Percentiles rank a stretch among this genome's conserved stretches.
Evolutionary conservation across 2,888 invertebrate species (phyloP).

Genomic region (Orthosia cruda): DNA sequence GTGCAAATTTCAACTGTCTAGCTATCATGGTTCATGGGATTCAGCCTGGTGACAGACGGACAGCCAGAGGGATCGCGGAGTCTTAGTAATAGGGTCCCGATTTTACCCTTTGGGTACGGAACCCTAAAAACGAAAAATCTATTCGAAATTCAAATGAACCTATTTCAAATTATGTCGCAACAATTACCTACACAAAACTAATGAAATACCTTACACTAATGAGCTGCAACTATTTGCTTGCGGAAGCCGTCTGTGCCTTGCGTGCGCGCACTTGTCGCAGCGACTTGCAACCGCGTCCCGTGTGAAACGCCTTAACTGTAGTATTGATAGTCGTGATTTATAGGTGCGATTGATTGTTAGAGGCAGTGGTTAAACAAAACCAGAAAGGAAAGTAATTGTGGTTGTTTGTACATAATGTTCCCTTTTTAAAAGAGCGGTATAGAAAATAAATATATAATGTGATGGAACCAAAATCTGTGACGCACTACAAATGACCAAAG

Average conservation of each 20-base stretch:
- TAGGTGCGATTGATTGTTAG: constrained; percentile 35
- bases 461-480: too few relatives aligned
- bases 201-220: constrained; percentile 54
- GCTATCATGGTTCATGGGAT: too few relatives aligned
- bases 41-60: too few relatives aligned
- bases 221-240: constrained; percentile 63
- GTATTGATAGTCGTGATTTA: constrained; percentile 59
- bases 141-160: constrained; percentile 6
- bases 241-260: constrained; percentile 58
- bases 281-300: constrained; percentile 35
- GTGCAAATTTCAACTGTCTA: too few relatives aligned
- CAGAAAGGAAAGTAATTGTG: neutral
- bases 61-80: too few relatives aligned
- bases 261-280: constrained; percentile 60
- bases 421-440: neutral
- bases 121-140: neutral
- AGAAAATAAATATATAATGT: too few relatives aligned
- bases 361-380: constrained; percentile 16
- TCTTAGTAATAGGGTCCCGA: too few relatives aligned
- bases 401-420: neutral
- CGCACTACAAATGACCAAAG: too few relatives aligned
- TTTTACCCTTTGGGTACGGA: too few relatives aligned
- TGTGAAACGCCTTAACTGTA: constrained; percentile 62
- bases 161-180: constrained; percentile 6
- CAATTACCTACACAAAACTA: constrained; percentile 37